Evolutionary conservation across 1,140 invertebrate genomes (phyloP).

Genomic region (Tetramorium simillimum): DNA sequence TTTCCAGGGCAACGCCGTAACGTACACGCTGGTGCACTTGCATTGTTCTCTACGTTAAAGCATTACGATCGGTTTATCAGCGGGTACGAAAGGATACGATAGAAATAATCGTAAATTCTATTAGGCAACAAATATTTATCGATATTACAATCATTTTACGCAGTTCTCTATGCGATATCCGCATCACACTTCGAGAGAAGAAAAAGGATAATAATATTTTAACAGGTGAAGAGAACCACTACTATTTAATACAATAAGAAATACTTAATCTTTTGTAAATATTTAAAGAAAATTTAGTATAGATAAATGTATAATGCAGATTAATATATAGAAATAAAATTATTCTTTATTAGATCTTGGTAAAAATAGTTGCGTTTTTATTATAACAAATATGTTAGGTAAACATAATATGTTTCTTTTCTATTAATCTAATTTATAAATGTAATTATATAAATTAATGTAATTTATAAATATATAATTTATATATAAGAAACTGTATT

Average conservation of each 20-base stretch:
- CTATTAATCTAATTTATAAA: background rate
- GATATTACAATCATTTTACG: slow-evolving; percentile 22
- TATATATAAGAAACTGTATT: background rate
- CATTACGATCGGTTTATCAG: slow-evolving; percentile 56
- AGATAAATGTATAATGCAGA: background rate
- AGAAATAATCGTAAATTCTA: slow-evolving; percentile 61
- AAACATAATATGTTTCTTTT: background rate
- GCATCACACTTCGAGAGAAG: background rate
- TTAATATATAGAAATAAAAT: background rate
- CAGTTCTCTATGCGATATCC: slow-evolving; percentile 11
- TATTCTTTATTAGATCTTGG: background rate
- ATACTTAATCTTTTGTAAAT: background rate
- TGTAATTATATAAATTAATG: no score
- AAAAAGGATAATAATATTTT: background rate
- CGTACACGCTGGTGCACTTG: slow-evolving; percentile 16
- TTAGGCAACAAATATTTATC: slow-evolving; percentile 49
- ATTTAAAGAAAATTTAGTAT: background rate
- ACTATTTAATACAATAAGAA: background rate
- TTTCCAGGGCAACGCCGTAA: slow-evolving; percentile 14
- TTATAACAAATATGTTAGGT: background rate
- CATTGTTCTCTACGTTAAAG: slow-evolving; percentile 67
- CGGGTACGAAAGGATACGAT: slow-evolving; percentile 29
- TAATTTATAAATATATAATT: background rate
- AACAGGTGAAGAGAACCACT: background rate
- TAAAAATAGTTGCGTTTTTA: background rate